Evolutionary conservation across 2,113 vertebrate genomes (phyloP).

Genomic region (Athene cunicularia): DNA sequence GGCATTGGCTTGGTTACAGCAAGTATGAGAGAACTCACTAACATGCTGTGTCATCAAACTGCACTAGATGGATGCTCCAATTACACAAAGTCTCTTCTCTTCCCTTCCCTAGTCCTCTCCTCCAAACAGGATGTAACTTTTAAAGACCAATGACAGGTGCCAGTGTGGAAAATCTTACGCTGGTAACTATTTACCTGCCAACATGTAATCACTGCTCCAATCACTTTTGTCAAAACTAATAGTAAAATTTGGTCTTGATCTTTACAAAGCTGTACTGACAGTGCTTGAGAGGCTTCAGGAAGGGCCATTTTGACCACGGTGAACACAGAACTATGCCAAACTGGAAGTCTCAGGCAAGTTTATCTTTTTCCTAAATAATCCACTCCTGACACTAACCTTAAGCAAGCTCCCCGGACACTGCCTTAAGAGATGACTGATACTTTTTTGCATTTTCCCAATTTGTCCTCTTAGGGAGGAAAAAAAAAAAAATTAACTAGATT

Average conservation of each 20-base stretch:
- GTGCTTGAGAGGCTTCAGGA: neutral
- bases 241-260: neutral
- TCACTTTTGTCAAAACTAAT: neutral
- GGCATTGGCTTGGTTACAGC: neutral
- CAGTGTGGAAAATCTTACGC: neutral
- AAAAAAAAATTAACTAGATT: neutral
- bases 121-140: neutral
- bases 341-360: neutral
- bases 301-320: neutral
- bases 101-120: neutral
- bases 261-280: neutral
- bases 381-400: neutral
- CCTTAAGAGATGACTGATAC: neutral
- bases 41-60: neutral
- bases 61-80: neutral
- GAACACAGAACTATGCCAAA: neutral
- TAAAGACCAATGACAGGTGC: neutral
- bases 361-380: neutral
- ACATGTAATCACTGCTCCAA: neutral
- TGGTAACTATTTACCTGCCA: neutral
- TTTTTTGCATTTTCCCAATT: neutral
- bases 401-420: neutral
- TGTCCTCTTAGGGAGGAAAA: neutral
- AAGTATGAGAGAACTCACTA: neutral
- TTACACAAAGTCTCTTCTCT: neutral